Evolutionary conservation across 2,888 invertebrate species (phyloP).

Genomic region (Epinotia demarniana): DNA sequence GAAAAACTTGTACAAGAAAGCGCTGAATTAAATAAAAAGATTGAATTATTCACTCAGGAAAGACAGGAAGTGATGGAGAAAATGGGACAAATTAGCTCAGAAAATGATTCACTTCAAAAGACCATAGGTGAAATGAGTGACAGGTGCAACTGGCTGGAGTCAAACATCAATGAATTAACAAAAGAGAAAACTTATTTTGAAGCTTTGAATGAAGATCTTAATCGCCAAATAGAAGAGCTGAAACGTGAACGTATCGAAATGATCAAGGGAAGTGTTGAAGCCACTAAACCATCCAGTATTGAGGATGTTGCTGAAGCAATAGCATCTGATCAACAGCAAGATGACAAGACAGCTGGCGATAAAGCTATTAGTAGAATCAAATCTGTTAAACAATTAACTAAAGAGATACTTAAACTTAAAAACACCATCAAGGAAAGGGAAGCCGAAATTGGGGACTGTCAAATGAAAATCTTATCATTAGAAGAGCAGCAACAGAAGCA

Average conservation of each 20-base stretch:
- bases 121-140: conserved; percentile 80
- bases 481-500: conserved; percentile 81
- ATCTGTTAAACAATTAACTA: conserved; percentile 79
- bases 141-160: conserved; percentile 79
- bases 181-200: conserved; percentile 75
- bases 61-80: conserved; percentile 88
- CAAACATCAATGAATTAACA: conserved; percentile 71
- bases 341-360: conserved; percentile 70
- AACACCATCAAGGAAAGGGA: conserved; percentile 82
- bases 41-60: conserved; percentile 88
- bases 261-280: conserved; percentile 74
- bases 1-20: conserved; percentile 86
- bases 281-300: conserved; percentile 62
- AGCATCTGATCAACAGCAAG: conserved; percentile 65
- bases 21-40: conserved; percentile 87
- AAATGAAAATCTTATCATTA: conserved; percentile 80
- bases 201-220: conserved; percentile 68
- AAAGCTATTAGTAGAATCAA: conserved; percentile 72
- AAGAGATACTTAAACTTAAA: conserved; percentile 81
- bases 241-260: conserved; percentile 75
- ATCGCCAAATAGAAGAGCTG: conserved; percentile 74
- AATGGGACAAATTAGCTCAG: conserved; percentile 85
- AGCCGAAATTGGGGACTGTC: conserved; percentile 79
- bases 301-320: conserved; percentile 67
- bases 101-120: conserved; percentile 84